These are phyloP conservation scores for Enteromius trimaculatus DNA, from an alignment of 2,797 vertebrate genomes.

Conservation along the genomic window DNA sequence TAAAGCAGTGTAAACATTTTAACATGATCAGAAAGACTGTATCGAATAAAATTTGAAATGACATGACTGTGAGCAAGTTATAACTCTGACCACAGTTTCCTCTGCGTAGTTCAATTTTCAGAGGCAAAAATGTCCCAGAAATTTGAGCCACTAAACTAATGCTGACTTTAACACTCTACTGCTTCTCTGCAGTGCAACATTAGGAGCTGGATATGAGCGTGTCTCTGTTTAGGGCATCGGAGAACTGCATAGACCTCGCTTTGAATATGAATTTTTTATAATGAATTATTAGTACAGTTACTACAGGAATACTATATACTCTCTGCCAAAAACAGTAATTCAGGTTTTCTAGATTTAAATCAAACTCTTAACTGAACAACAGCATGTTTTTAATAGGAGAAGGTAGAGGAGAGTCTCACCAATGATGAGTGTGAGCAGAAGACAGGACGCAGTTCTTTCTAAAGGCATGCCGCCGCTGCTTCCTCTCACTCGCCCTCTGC, in stretches of 20 bases:
- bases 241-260: not conserved
- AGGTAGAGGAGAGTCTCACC: conserved; percentile 66
- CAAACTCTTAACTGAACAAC: not conserved
- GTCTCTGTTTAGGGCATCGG: not conserved
- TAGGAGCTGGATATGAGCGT: not conserved
- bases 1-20: not conserved
- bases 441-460: conserved; percentile 45
- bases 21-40: not conserved
- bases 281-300: not conserved
- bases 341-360: not conserved
- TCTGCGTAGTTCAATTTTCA: not conserved
- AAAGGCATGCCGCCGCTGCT: conserved; percentile 45
- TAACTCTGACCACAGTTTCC: conserved; percentile 6
- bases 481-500: conserved; percentile 59
- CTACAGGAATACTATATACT: not conserved
- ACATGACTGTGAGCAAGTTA: not conserved
- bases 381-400: not conserved
- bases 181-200: conserved; percentile 24
- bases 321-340: not conserved
- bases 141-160: conserved; percentile 23
- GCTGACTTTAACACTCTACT: not conserved
- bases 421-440: conserved; percentile 71
- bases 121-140: not conserved
- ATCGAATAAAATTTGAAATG: not conserved
- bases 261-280: not conserved